Conservation (phyloP, 2,888 invertebrate species). For the Cenopis cana region DNA sequence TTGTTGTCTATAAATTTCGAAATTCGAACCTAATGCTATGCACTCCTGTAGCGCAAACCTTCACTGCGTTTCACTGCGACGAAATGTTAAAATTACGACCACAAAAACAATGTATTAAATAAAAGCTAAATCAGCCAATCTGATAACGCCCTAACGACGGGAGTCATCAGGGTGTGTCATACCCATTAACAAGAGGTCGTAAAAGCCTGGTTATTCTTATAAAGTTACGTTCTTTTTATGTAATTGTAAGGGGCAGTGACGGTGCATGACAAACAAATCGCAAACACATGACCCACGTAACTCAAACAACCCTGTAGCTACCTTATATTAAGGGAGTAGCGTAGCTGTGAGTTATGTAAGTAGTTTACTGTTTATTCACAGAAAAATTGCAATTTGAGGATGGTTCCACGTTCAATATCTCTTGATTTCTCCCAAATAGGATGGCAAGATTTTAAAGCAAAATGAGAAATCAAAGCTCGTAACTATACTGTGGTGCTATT, state of each 20-base stretch:
- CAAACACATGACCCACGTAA: slow-evolving; percentile 17
- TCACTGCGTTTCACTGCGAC: too few species aligned
- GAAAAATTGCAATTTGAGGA: too few species aligned
- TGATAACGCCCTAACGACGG: slow-evolving; percentile 20
- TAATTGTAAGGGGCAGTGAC: background rate
- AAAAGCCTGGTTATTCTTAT: background rate
- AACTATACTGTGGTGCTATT: too few species aligned
- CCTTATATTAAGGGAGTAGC: background rate
- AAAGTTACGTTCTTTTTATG: background rate
- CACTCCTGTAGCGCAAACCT: too few species aligned
- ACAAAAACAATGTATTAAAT: background rate
- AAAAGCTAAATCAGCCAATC: slow-evolving; percentile 10
- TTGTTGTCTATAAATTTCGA: too few species aligned
- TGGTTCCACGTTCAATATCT: too few species aligned
- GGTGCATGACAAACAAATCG: slow-evolving; percentile 28
- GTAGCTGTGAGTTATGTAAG: background rate
- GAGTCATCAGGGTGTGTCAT: slow-evolving; percentile 5
- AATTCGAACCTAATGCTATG: too few species aligned
- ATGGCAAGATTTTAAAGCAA: too few species aligned
- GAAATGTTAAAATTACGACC: background rate
- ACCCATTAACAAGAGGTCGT: background rate
- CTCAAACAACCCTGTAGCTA: background rate
- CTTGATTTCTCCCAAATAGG: too few species aligned
- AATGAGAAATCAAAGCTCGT: too few species aligned
- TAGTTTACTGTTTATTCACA: too few species aligned